Percentiles rank a stretch among this genome's conserved stretches.
These are phyloP conservation scores for Bombus confusus DNA, from an alignment of 1,140 invertebrate species.

Conservation along the genomic window DNA sequence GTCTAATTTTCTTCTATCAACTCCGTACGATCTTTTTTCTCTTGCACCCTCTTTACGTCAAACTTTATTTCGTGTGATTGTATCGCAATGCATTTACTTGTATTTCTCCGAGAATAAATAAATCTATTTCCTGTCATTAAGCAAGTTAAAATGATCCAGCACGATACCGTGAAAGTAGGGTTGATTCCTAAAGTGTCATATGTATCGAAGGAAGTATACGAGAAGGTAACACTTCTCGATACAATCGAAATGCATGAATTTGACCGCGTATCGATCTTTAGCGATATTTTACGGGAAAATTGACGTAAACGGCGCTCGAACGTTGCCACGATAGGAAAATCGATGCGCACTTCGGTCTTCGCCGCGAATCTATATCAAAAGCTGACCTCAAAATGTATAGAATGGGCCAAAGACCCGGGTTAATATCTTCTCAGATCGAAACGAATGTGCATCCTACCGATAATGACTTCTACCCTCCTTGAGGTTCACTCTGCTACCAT, in stretches of 20 bases:
- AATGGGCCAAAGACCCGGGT: constrained; percentile 54
- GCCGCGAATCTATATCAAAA: constrained; percentile 62
- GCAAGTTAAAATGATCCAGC: neutral
- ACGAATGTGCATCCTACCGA: neutral
- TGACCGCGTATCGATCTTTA: constrained; percentile 39
- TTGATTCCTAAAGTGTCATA: neutral
- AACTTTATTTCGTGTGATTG: neutral
- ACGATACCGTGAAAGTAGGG: neutral
- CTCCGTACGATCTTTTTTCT: neutral
- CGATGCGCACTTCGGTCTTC: constrained; percentile 63
- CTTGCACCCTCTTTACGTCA: rapidly evolving
- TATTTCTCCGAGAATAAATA: neutral
- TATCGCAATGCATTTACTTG: neutral
- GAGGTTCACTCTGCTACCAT: neutral
- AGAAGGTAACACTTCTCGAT: neutral
- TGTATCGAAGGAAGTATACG: neutral
- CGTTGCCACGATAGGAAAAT: constrained; percentile 61
- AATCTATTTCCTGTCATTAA: neutral
- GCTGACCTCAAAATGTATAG: constrained; percentile 55
- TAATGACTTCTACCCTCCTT: neutral
- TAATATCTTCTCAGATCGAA: neutral
- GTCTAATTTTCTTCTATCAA: no score
- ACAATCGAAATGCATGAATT: constrained; percentile 30
- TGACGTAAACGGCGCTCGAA: constrained; percentile 38
- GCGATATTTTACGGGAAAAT: constrained; percentile 39